Base-by-base conservation (phyloP, 2,888 invertebrate genomes). In the Alloscopus bannaensis region DNA sequence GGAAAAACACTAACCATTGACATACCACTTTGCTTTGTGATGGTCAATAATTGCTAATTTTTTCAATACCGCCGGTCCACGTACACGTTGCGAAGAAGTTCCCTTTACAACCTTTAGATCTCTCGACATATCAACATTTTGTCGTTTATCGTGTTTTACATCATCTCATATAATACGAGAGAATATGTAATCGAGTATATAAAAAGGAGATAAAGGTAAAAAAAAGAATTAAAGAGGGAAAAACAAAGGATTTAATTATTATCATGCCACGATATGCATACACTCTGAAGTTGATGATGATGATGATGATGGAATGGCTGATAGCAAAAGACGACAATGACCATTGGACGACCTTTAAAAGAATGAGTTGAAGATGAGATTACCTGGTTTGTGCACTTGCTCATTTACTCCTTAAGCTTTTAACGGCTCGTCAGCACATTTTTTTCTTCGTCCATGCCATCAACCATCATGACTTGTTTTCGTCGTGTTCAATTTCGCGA, bases 191-290 rank as follows among this genome's bases (percentile, higher is more conserved):
- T n/a, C n/a, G n/a, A n/a, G n/a, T n/a, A n/a, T n/a, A n/a, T n/a
- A n/a, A n/a, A n/a, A n/a, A n/a, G n/a, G n/a, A n/a, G n/a, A n/a
- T n/a, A n/a, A 47, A 47, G 11, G 6, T n/a, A 47, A 47, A 47
- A 60, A 31, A 20, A 24, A 22, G 52, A 52, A 22, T 6, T 2
- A 22, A 18, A n/a, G 52, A 52, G 20, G 13, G 13, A 28, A n/a
- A 20, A 68, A 62, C 62, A 62, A 62, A 60, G 45, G 11, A 28
- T 50, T 69, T 57, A 57, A 69, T 69, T 69, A 69, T 57, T 42
- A 42, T n/a, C 28, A 55, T 8, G 18, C 28, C 26, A 13, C 47
- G 4, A 47, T 47, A 47, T 55, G 16, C 4, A 60, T 36, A 55
- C 22, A 60, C 13, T 60, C 36, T 42, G 42, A 42, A 8, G 8